Base-by-base conservation (phyloP, 64 coral and sea anemone genomes). In the Stylophora pistillata region DNA sequence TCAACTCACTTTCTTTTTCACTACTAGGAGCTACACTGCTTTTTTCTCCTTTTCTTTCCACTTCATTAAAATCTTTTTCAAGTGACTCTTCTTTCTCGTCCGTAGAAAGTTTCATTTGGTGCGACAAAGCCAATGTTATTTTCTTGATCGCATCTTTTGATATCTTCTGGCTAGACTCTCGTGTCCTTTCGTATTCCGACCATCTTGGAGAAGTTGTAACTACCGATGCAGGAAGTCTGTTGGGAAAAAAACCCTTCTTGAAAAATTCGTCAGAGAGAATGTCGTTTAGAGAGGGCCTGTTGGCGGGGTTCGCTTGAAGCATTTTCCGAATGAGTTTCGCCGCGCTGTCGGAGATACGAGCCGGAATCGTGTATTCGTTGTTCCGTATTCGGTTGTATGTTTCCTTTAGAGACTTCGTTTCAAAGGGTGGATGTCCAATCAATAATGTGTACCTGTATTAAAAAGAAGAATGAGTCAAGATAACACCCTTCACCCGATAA, bases 201-300 rank as follows among this genome's bases (percentile, higher is more conserved):
- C 89, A 95, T 18, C 75, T 95, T 0, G 97, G 97, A 10, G 97
- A 85, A 14, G 77, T 74, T 34, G 87, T 90, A 12, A 94, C 86
- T 27, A 62, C 81, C 25, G 97, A 89, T 10, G 85, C 53, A 1
- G 97, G 97, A 31, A 99, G 88, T 34, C 87, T 52, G 66, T 79
- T 91, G 17, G 97, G 97, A 52, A 90, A 78, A 77, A 99, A 92
- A 55, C 97, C 97, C 76, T 86, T 95, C 53, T 86, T 79, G 71
- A 99, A 99, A 65, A 99, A 99, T 23, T 95, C 97, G 56, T 99
- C 97, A 1, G 90, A 88, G 13, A 89, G 89, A 18, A 99, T 63
- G 0, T 95, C 71, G 10, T 89, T 74, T 28, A 99, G 85, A 5
- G 82, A 65, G 0, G 97, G 97, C 26, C 97, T 91, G 30, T 99